Evolutionary conservation across 1,140 invertebrate species (phyloP).

Genomic region (Cyrtorhinus lividipennis): DNA sequence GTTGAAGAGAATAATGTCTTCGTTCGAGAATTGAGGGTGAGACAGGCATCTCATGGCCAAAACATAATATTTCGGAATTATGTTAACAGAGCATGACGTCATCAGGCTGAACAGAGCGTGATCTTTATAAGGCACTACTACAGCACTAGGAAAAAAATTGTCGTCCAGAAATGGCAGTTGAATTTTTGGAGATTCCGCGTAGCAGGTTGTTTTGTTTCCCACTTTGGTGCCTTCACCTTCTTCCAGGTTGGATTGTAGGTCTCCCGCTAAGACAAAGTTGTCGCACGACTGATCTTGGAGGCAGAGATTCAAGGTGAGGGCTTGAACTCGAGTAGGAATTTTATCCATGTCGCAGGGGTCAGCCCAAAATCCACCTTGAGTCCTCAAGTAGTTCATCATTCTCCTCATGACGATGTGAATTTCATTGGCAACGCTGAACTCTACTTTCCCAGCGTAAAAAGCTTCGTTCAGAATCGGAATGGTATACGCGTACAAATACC

Average conservation of each 20-base stretch:
- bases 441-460: slow-evolving; percentile 24
- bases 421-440: slow-evolving; percentile 14
- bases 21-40: background rate
- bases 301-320: background rate
- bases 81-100: slow-evolving; percentile 16
- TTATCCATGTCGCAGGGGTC: slow-evolving; percentile 9
- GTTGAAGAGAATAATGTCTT: slow-evolving; percentile 21
- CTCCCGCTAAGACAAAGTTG: background rate
- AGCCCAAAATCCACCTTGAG: slow-evolving; percentile 22
- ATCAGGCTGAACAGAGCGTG: slow-evolving; percentile 21
- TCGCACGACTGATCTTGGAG: background rate
- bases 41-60: slow-evolving; percentile 21
- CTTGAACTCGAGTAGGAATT: background rate
- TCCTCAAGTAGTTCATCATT: slow-evolving; percentile 21
- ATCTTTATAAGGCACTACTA: slow-evolving; percentile 20
- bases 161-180: slow-evolving; percentile 22
- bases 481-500: slow-evolving; percentile 21
- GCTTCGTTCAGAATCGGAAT: slow-evolving; percentile 23
- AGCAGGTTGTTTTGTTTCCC: background rate
- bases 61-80: slow-evolving; percentile 24
- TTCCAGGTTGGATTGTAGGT: background rate
- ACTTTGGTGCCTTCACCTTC: background rate
- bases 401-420: slow-evolving; percentile 14
- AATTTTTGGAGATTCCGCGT: slow-evolving; percentile 15
- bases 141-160: slow-evolving; percentile 20